Base-by-base conservation (phyloP, 92 coral and sea anemone genomes). In the Parazoanthus darwini region DNA sequence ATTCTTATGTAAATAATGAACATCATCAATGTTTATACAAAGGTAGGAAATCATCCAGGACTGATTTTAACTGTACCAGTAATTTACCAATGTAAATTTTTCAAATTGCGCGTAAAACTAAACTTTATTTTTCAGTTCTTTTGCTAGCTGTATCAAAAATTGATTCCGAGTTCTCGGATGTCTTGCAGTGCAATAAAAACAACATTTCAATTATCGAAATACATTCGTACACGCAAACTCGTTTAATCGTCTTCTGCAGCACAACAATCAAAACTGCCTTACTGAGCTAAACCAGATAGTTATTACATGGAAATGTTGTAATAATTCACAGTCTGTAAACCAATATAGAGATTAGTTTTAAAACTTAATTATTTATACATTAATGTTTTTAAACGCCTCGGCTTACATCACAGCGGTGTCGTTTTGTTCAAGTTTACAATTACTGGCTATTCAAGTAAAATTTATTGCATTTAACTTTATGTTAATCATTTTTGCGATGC, bases 11-110 rank as follows among this genome's bases (percentile, higher is more conserved):
- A 26, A 84, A 46, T 51, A 26, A 18, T 46, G 36, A 38, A 26
- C 58, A 56, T n/a, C 20, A 36, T 29, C 33, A 29, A 0, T 29
- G 33, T 29, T 29, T 29, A 29, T 29, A 29, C 33, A 29, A 29
- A 29, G 33, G 33, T 29, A 29, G 33, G 33, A 29, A 29, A 29
- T 29, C 33, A 29, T 29, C 33, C 33, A 29, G 33, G 33, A 29
- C 33, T 29, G 33, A 13, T 44, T 84, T 67, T 50, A 42, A 84
- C 87, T 72, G 33, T 15, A 33, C 66, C 67, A 70, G 4, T 84
- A 72, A 68, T 44, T 50, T 48, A 71, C 77, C 67, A 70, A 39
- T 70, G 54, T 71, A 72, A 18, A 46, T 50, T 77, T 77, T 77
- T 44, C 58, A 72, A 16, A 54, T 54, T 44, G 58, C 71, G 58